These are phyloP conservation scores for Pammene aurita DNA, from an alignment of 2,888 invertebrate species.

Conservation along the genomic window DNA sequence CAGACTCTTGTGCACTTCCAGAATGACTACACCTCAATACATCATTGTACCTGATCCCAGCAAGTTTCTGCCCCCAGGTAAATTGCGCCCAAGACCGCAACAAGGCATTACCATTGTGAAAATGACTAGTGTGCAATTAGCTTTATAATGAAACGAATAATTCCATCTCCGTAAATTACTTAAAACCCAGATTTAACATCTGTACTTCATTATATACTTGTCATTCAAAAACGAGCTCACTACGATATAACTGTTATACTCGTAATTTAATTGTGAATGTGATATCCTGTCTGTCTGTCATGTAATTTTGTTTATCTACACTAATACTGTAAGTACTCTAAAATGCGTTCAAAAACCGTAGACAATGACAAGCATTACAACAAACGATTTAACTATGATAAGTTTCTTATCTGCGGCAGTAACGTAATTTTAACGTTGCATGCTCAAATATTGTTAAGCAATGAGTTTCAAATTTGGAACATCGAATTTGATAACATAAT, in stretches of 20 bases:
- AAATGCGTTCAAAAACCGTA: too few species aligned
- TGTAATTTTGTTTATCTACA: constrained; percentile 23
- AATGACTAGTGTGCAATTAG: constrained; percentile 48
- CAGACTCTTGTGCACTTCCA: constrained; percentile 2
- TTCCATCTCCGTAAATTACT: constrained; percentile 36
- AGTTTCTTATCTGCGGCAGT: too few species aligned
- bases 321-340: too few species aligned
- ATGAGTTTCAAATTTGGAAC: too few species aligned
- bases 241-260: constrained; percentile 17
- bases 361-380: too few species aligned
- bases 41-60: constrained; percentile 59
- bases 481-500: too few species aligned
- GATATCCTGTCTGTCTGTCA: constrained; percentile 20
- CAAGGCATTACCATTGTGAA: constrained; percentile 48
- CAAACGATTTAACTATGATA: too few species aligned
- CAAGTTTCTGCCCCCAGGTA: constrained; percentile 68
- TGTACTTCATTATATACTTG: constrained; percentile 26
- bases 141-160: constrained; percentile 50
- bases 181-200: constrained; percentile 38
- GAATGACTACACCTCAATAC: constrained; percentile 39
- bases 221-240: constrained; percentile 9
- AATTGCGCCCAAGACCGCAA: constrained; percentile 74
- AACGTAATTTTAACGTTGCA: too few species aligned
- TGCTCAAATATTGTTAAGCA: too few species aligned
- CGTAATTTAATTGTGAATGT: constrained; percentile 28